A percentile compares a stretch with the other conserved stretches of the same genome.
phyloP scores from a whole-genome alignment of 2,113 vertebrate species.

The Sorex araneus region DNA sequence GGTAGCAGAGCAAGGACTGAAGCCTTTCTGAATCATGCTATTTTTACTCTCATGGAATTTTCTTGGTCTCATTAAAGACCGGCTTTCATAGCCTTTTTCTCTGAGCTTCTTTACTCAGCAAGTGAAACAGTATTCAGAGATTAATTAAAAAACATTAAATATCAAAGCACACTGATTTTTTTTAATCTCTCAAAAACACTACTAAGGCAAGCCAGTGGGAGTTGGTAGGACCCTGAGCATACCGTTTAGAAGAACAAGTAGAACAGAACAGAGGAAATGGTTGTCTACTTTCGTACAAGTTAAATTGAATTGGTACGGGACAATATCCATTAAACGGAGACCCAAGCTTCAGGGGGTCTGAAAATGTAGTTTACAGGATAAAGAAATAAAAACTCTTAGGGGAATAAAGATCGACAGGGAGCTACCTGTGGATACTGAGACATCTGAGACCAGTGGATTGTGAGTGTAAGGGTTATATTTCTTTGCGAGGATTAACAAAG shows the following conservation, averaged over 20 bases:
- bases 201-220: not conserved
- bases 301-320: not conserved
- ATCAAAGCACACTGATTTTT: not conserved
- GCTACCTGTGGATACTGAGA: not conserved
- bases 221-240: not conserved
- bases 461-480: not conserved
- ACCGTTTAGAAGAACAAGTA: not conserved
- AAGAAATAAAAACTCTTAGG: not conserved
- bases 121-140: not conserved
- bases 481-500: not conserved
- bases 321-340: not conserved
- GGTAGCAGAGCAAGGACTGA: no score
- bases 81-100: not conserved
- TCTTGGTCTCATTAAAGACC: not conserved
- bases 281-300: not conserved
- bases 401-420: not conserved
- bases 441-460: no score
- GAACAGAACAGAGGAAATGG: not conserved
- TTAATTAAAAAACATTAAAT: not conserved
- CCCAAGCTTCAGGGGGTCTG: not conserved
- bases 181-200: not conserved
- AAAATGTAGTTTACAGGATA: not conserved
- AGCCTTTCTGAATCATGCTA: not conserved
- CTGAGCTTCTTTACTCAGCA: not conserved
- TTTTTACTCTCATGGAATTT: not conserved